Evolutionary conservation across 1,140 invertebrate species (phyloP), one percentile per base, ranked within the genome.

Genomic region (Cherax quadricarinatus): DNA sequence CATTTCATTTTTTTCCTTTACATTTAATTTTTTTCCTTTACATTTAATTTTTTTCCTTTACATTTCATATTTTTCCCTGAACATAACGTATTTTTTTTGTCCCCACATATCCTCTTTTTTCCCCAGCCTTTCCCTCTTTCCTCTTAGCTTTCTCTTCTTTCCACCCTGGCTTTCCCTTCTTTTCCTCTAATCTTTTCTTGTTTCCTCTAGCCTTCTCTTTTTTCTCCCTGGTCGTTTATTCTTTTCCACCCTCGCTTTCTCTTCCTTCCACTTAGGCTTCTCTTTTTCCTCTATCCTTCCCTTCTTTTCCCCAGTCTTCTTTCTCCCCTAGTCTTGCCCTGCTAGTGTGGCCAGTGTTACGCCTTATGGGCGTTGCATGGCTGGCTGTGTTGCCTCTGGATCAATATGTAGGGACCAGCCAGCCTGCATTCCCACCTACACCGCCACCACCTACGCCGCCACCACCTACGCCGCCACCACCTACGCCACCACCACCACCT

Each of bases 321-420:
- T 51, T 53, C 57, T 10, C 51, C 81, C 10, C 18, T 83, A 83
- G 53, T 57, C 9, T 41, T 41, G 2, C 30, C 30, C 30, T 41
- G 30, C 30, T 41, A 41, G 30, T 41, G 53, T 7, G 51, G 81
- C n/a, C 49, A 48, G 81, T 30, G 51, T 14, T 57, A 49, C 30
- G 81, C 57, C 53, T 9, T 57, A 41, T 60, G 16, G 49, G 81
- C 41, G 60, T 85, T 85, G 83, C 83, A 85, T 85, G 83, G 83
- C 57, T 62, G 70, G 62, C 62, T 16, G 60, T 16, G 79, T 51
- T 60, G 60, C 41, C 57, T 24, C 60, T 12, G 60, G 83, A 85
- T 85, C 83, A 85, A 85, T 85, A 85, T 85, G 83, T 85, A 85
- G 83, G 83, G 83, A 62, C 53, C 30, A 24, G 53, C 62, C 70